Percentiles rank a stretch among this genome's conserved stretches.
These are phyloP conservation scores for Harpegnathos saltator DNA, from an alignment of 1,140 invertebrate genomes.

Conservation along the genomic window DNA sequence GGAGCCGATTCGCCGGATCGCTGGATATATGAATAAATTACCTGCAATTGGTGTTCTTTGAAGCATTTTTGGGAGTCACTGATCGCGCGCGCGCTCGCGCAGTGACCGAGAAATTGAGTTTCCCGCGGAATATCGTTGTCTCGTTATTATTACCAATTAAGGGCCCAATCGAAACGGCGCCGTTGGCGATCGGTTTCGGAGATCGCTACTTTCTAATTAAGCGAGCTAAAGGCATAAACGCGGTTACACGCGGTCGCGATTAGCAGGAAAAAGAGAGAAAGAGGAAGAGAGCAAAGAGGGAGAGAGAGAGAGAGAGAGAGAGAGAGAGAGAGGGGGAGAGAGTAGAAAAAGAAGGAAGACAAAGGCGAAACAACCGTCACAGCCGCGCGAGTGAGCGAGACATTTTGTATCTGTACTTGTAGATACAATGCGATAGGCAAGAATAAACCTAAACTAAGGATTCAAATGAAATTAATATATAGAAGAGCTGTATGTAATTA, in stretches of 20 bases:
- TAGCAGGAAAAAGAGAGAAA: constrained; percentile 24
- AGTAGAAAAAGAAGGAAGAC: too few species aligned
- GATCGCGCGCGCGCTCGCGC: constrained; percentile 2
- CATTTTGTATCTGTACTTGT: constrained; percentile 84
- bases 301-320: neutral
- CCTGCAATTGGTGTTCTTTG: constrained; percentile 78
- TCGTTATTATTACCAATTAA: constrained; percentile 54
- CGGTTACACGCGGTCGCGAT: constrained; percentile 9
- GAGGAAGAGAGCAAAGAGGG: constrained; percentile 33
- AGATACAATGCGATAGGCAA: constrained; percentile 84
- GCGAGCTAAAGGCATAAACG: constrained; percentile 56
- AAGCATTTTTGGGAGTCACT: constrained; percentile 71
- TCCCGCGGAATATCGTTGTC: constrained; percentile 31
- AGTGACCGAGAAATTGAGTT: constrained; percentile 26
- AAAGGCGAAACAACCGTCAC: constrained; percentile 25
- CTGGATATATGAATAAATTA: constrained; percentile 73
- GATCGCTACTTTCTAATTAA: constrained; percentile 72
- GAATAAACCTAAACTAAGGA: constrained; percentile 82
- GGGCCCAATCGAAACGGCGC: constrained; percentile 65
- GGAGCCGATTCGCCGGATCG: constrained; percentile 53
- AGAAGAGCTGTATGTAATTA: constrained; percentile 83
- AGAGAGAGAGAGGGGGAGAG: too few species aligned
- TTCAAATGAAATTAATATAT: constrained; percentile 85
- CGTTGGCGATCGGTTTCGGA: constrained; percentile 64
- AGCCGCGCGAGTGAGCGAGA: constrained; percentile 28